A percentile compares a stretch with the other conserved stretches of the same genome.
Evolutionary conservation across 2,888 invertebrate genomes (phyloP).

Genomic region (Rhyacophila evoluta): DNA sequence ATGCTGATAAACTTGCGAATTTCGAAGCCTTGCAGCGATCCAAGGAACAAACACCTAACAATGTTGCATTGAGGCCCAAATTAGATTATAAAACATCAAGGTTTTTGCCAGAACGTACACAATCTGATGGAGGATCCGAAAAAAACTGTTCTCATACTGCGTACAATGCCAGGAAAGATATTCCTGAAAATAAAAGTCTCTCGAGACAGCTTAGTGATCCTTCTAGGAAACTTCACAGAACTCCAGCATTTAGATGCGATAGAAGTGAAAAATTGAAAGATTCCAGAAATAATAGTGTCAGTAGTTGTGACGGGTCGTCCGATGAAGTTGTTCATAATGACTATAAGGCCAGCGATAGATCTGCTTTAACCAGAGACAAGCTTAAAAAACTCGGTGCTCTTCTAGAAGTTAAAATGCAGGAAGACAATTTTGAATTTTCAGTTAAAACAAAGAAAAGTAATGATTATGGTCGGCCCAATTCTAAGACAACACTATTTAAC

Average conservation of each 20-base stretch:
- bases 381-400: slow-evolving; percentile 64
- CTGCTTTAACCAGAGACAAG: slow-evolving; percentile 63
- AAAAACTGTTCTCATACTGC: slow-evolving; percentile 27
- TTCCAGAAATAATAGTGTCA: slow-evolving; percentile 60
- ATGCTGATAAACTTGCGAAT: not conserved
- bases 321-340: slow-evolving; percentile 56
- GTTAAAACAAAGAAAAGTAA: slow-evolving; percentile 13
- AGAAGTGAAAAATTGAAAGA: slow-evolving; percentile 62
- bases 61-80: not conserved
- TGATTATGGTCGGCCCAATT: not conserved
- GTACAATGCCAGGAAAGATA: slow-evolving; percentile 16
- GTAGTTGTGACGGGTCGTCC: slow-evolving; percentile 39
- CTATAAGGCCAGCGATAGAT: slow-evolving; percentile 59
- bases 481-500: not conserved
- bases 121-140: slow-evolving; percentile 29
- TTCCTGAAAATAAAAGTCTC: slow-evolving; percentile 55
- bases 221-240: slow-evolving; percentile 70
- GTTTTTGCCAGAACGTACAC: slow-evolving; percentile 59
- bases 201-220: slow-evolving; percentile 68
- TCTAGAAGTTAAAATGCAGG: slow-evolving; percentile 66
- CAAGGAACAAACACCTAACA: slow-evolving; percentile 38
- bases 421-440: slow-evolving; percentile 61
- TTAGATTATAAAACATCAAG: slow-evolving; percentile 55
- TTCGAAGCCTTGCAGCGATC: slow-evolving; percentile 35
- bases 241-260: slow-evolving; percentile 72